phyloP scores from a whole-genome alignment of 2,113 vertebrate genomes.

The Syrmaticus mikado region DNA sequence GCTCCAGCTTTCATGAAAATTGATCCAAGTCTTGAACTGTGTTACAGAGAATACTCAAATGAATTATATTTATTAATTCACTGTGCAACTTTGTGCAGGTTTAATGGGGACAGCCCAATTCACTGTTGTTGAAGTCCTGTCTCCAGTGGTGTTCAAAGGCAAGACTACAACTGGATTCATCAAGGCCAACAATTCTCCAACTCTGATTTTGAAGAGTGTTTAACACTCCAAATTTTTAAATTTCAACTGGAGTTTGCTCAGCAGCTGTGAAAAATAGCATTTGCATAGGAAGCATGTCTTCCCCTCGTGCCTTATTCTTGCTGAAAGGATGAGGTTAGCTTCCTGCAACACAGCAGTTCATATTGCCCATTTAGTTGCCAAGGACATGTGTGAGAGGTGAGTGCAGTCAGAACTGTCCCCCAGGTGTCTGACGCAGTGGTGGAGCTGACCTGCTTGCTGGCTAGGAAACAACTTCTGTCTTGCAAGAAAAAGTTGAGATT shows the following conservation, averaged over 20 bases:
- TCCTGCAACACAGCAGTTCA: neutral
- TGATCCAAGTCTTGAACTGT: neutral
- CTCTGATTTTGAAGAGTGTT: neutral
- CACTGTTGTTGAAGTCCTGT: fast-evolving
- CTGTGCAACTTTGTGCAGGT: neutral
- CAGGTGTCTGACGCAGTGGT: fast-evolving
- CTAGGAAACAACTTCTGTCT: neutral
- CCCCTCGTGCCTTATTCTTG: neutral
- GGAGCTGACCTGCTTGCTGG: neutral
- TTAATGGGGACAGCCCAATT: neutral
- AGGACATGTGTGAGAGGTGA: neutral
- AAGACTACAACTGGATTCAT: neutral
- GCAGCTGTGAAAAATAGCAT: neutral
- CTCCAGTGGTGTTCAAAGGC: neutral
- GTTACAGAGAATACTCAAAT: neutral
- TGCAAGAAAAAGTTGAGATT: neutral
- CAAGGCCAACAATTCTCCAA: neutral
- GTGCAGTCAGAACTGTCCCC: fast-evolving
- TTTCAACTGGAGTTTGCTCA: neutral
- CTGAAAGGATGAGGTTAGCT: neutral
- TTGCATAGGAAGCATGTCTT: fast-evolving
- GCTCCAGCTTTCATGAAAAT: neutral
- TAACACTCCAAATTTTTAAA: neutral
- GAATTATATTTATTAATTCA: neutral
- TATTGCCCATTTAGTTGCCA: neutral